Base-by-base conservation (phyloP, 2,113 vertebrate species). In the human region DNA sequence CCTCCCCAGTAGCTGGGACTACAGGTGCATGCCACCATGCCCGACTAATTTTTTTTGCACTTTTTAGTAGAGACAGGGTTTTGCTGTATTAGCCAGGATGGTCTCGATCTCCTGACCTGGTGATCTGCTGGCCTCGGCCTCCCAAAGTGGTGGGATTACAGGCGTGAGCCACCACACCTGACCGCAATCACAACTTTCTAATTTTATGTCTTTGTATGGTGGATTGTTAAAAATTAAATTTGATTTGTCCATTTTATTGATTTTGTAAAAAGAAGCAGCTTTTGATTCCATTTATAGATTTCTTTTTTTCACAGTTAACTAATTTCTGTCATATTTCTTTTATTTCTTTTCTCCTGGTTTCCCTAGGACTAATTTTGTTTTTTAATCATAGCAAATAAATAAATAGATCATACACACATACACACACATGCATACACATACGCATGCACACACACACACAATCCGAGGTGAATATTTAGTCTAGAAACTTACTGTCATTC, bases 141-240 rank as follows among this genome's bases (percentile, higher is more conserved):
- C 52, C 52, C 52, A 55, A 55, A 20, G 52, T 55, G 18, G 20
- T 55, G 18, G 52, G 20, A 55, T 55, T 55, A 55, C 18, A 55
- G 18, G 18, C 18, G 0, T 20, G 52, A 55, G 52, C 52, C 52
- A 2, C 52, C 0, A 0, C 52, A 55, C 52, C 6, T 55, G 17
- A 55, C 52, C 52, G 22, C 9, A 55, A 40, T 87, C 66, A 45
- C 4, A n/a, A 22, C 48, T 72, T 90, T 95, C 57, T 61, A 64
- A 50, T 87, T 88, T 79, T 52, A 55, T 43, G 78, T 88, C 35
- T 75, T 86, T 80, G 12, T 22, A 78, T 78, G 86, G 87, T 50
- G 20, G 10, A 30, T 27, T 80, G 75, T 75, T 30, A 61, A 95
- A 72, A 76, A 61, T 89, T 80, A 59, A 68, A 75, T 68, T 89